Evolutionary conservation across 2,113 vertebrate genomes (phyloP), one percentile per base, ranked within the genome.

Genomic region (Marmota flaviventris): DNA sequence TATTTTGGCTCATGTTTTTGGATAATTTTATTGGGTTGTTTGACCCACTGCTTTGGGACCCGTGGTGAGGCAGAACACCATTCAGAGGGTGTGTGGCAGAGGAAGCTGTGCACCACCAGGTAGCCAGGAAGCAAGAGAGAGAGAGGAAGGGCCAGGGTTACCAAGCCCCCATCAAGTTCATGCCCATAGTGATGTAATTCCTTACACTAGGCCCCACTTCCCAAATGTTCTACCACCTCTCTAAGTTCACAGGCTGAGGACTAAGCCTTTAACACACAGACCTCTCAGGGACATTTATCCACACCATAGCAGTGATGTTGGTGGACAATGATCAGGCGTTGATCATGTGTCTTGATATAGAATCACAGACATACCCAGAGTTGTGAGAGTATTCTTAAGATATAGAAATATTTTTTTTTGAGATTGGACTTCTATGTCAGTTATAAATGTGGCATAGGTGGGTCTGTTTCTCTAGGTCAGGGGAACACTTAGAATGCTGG

Each of bases 101-200:
- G 34, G 13, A 82, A 13, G 18, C 32, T 5, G 6, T 32, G 10
- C 1, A 22, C 20, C 27, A n/a, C 17, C n/a, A 8, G 22, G 22
- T 37, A 6, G 6, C 13, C 8, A 39, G 13, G 29, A 34, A 63
- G 20, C 10, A 17, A 63, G 45, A 25, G 39, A 34, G 37, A 24
- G 27, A 76, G 29, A 63, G n/a, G 29, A 8, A 45, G 39, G 2
- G 37, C 11, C 22, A 6, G 8, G 37, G 5, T 24, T 12, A 27
- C 3, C 61, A 3, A 5, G 24, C 12, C 9, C 7, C 18, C 53
- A 24, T n/a, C 24, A 24, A 25, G 53, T 4, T 11, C 1, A 8
- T 5, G 20, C 2, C 37, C 24, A 25, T 4, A 25, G 32, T 22
- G 11, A 24, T 53, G 16, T 34, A 45, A 34, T 76, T 45, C 29